These are phyloP conservation scores for Pammene fasciana DNA, from an alignment of 2,888 invertebrate genomes.

Conservation along the genomic window DNA sequence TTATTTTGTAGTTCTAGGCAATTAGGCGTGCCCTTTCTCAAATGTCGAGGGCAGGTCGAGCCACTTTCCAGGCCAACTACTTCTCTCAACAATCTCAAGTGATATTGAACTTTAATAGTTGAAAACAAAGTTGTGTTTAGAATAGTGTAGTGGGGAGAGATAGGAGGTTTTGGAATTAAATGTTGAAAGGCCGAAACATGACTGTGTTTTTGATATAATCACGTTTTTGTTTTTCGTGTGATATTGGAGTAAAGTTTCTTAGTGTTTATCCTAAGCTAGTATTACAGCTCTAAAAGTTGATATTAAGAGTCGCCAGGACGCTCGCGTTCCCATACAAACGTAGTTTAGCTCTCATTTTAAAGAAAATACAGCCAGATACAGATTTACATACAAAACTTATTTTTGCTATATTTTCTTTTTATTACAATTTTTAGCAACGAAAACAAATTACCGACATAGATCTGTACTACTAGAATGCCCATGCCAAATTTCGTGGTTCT, in stretches of 20 bases:
- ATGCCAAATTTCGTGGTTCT: too few relatives aligned
- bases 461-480: too few relatives aligned
- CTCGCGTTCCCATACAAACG: too few relatives aligned
- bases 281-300: too few relatives aligned
- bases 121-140: not conserved
- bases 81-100: not conserved
- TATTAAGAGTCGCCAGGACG: too few relatives aligned
- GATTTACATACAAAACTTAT: too few relatives aligned
- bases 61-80: not conserved
- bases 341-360: too few relatives aligned
- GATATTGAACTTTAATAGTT: not conserved
- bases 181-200: slow-evolving; percentile 32
- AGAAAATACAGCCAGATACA: too few relatives aligned
- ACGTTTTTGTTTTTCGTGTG: slow-evolving; percentile 20
- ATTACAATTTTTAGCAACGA: too few relatives aligned
- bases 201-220: slow-evolving; percentile 25
- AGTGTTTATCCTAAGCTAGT: not conserved
- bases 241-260: slow-evolving; percentile 23
- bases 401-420: too few relatives aligned
- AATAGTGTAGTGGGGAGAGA: not conserved
- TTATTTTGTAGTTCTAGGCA: slow-evolving; percentile 33
- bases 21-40: slow-evolving; percentile 39
- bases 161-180: not conserved
- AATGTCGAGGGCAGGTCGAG: slow-evolving; percentile 39
- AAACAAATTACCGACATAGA: too few relatives aligned